These are phyloP conservation scores for Hycleus phaleratus DNA, from an alignment of 1,140 invertebrate genomes.

Conservation along the genomic window DNA sequence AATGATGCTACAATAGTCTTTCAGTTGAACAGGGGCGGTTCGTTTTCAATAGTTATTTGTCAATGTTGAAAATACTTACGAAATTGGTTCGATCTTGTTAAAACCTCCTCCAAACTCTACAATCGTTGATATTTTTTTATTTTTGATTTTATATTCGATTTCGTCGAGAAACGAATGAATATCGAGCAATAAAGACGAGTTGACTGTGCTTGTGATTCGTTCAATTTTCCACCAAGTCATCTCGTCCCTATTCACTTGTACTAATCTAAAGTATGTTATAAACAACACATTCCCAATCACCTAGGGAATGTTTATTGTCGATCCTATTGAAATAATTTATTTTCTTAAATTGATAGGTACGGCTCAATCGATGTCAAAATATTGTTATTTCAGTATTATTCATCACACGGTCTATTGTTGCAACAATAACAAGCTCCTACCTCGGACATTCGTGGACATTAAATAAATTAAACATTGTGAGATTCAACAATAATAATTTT, in stretches of 20 bases:
- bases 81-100: too few relatives aligned
- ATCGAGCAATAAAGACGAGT: conserved; percentile 5
- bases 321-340: conserved; percentile 32
- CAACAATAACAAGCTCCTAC: conserved; percentile 21
- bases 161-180: too few relatives aligned
- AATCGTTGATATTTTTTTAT: too few relatives aligned
- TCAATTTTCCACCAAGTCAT: conserved; percentile 27
- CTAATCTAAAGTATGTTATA: conserved; percentile 24
- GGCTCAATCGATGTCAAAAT: conserved; percentile 32
- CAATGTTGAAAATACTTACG: neutral
- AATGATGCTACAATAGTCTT: conserved; percentile 24
- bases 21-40: conserved; percentile 11
- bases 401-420: conserved; percentile 14
- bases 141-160: too few relatives aligned
- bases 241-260: conserved; percentile 29
- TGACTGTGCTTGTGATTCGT: neutral
- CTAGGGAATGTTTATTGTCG: conserved; percentile 30
- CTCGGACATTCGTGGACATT: conserved; percentile 22
- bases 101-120: too few relatives aligned
- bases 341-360: conserved; percentile 34
- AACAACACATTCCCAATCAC: conserved; percentile 21
- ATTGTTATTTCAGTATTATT: conserved; percentile 21
- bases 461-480: conserved; percentile 19
- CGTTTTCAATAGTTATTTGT: neutral
- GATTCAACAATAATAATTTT: too few relatives aligned